These are phyloP conservation scores for Mesoligia furuncula DNA, from an alignment of 2,888 invertebrate species.

Conservation along the genomic window DNA sequence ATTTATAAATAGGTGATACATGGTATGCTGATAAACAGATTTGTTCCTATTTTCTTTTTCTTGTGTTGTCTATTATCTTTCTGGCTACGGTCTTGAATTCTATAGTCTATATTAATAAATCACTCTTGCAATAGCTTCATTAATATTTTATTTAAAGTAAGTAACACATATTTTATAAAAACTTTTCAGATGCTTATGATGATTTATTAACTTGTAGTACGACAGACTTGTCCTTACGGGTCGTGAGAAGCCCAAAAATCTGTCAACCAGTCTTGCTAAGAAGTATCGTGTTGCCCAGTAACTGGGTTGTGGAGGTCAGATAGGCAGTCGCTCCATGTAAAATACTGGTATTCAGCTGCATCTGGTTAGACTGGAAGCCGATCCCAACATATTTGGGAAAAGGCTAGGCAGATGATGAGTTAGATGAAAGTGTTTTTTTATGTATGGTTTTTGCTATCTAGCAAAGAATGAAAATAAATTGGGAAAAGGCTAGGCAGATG, in stretches of 20 bases:
- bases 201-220: neutral
- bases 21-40: neutral
- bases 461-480: neutral
- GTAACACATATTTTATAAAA: neutral
- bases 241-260: neutral
- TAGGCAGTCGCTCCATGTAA: neutral
- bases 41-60: constrained; percentile 14
- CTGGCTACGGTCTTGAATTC: constrained; percentile 1
- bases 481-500: neutral
- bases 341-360: neutral
- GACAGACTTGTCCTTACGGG: neutral
- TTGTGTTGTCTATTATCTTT: neutral
- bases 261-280: neutral
- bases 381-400: neutral
- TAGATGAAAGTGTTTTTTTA: no score
- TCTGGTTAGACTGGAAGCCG: no score
- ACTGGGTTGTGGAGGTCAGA: neutral
- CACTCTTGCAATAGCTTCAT: constrained; percentile 4
- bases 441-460: no score
- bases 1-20: neutral
- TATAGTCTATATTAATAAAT: constrained; percentile 26
- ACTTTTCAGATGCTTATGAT: neutral
- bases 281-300: neutral
- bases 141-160: neutral
- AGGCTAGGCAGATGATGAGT: neutral